These are phyloP conservation scores for Butastur rufipennis DNA, from an alignment of 2,113 vertebrate species.

Conservation along the genomic window DNA sequence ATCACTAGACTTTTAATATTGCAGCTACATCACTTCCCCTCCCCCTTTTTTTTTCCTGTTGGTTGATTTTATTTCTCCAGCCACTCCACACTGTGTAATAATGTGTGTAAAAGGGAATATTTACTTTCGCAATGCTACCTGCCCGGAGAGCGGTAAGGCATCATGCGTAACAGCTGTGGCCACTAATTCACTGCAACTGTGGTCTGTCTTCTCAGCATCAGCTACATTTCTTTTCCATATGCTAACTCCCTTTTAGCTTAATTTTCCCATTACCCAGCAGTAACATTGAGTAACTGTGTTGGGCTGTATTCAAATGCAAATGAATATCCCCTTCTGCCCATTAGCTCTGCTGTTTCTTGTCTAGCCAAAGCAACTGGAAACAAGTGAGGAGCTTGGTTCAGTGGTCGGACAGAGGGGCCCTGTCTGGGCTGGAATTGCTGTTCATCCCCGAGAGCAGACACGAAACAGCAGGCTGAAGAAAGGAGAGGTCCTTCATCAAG, in stretches of 20 bases:
- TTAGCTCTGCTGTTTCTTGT: slow-evolving; percentile 46
- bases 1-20: not conserved
- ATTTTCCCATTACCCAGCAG: slow-evolving; percentile 47
- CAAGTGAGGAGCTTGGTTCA: not conserved
- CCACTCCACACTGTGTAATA: not conserved
- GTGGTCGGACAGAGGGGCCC: slow-evolving; percentile 20
- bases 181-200: slow-evolving; percentile 32
- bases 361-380: slow-evolving; percentile 51
- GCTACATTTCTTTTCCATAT: slow-evolving; percentile 51
- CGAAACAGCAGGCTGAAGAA: not conserved
- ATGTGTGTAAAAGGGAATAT: not conserved
- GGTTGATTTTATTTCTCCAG: not conserved
- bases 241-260: slow-evolving; percentile 35
- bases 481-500: slow-evolving; percentile 10
- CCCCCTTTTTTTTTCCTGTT: not conserved
- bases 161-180: slow-evolving; percentile 5
- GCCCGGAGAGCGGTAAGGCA: not conserved
- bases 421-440: not conserved
- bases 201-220: slow-evolving; percentile 22
- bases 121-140: not conserved
- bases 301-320: slow-evolving; percentile 61
- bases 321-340: slow-evolving; percentile 48
- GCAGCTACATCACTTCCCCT: not conserved
- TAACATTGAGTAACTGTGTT: slow-evolving; percentile 48
- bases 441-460: not conserved